Evolutionary conservation across 2,113 vertebrate species (phyloP).

Genomic region (Alosa alosa): DNA sequence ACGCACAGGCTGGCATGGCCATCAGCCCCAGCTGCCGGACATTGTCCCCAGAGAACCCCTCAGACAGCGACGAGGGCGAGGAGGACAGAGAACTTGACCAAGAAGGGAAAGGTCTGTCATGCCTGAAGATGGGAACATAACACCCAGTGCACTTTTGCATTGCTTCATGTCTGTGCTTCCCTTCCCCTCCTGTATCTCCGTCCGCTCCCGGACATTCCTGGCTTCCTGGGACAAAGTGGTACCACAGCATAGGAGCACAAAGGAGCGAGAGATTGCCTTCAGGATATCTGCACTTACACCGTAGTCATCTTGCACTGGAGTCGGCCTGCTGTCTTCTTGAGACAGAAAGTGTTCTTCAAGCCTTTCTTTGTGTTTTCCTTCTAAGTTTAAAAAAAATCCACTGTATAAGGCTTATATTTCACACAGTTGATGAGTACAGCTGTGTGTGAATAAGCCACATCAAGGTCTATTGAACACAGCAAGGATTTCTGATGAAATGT

Average conservation of each 20-base stretch:
- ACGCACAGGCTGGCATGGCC: constrained; percentile 27
- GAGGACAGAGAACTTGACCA: constrained; percentile 58
- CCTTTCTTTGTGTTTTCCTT: constrained; percentile 14
- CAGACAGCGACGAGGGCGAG: constrained; percentile 57
- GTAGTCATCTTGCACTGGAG: constrained; percentile 67
- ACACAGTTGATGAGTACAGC: constrained; percentile 13
- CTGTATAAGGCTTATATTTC: constrained; percentile 33
- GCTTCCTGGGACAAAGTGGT: constrained; percentile 40
- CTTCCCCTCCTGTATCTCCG: constrained; percentile 36
- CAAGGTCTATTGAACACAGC: constrained; percentile 60
- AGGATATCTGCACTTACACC: constrained; percentile 53
- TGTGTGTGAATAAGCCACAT: constrained; percentile 55
- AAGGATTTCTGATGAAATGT: constrained; percentile 48
- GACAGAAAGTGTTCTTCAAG: background rate
- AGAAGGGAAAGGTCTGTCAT: constrained; percentile 48
- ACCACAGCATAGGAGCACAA: constrained; percentile 20
- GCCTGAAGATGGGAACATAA: constrained; percentile 67
- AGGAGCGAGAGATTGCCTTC: constrained; percentile 32
- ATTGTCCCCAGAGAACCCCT: constrained; percentile 55
- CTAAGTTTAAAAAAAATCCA: constrained; percentile 29
- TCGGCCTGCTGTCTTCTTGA: constrained; percentile 22
- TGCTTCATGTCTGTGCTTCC: constrained; percentile 55
- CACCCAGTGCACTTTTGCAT: constrained; percentile 47
- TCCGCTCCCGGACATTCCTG: constrained; percentile 40
- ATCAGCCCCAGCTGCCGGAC: constrained; percentile 52